A percentile compares a stretch with the other conserved stretches of the same genome.
These are phyloP conservation scores for Crocuta crocuta DNA, from an alignment of 2,113 vertebrate genomes.

Conservation along the genomic window DNA sequence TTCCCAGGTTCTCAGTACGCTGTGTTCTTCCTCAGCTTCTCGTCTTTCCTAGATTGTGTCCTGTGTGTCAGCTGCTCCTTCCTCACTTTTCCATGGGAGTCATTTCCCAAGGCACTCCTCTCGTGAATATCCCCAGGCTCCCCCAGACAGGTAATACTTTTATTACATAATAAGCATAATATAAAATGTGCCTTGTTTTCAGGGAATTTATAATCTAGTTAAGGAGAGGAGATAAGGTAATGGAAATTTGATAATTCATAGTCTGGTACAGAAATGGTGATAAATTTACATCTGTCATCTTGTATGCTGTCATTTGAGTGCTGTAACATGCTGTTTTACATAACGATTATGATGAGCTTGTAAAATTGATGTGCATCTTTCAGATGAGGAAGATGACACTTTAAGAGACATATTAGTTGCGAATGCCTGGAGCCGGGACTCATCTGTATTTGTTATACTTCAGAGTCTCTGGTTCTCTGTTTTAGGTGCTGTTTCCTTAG, in stretches of 20 bases:
- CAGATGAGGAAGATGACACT: neutral
- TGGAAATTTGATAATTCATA: neutral
- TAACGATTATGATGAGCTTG: neutral
- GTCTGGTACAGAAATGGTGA: neutral
- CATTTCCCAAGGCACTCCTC: neutral
- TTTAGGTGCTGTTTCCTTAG: neutral
- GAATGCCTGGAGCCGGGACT: neutral
- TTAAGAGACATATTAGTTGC: neutral
- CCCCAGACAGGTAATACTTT: neutral
- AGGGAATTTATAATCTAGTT: neutral
- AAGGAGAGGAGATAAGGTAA: neutral
- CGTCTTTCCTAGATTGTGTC: too few relatives aligned
- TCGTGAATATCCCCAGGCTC: neutral
- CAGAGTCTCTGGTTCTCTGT: neutral
- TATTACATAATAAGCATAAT: neutral
- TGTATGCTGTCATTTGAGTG: neutral
- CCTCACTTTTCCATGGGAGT: neutral
- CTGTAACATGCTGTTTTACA: neutral
- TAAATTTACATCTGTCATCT: neutral
- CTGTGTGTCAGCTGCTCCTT: neutral
- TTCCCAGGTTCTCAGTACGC: rapidly evolving
- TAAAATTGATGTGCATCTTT: neutral
- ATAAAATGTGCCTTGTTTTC: neutral
- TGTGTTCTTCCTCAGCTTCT: neutral
- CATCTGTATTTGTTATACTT: neutral